phyloP scores from a whole-genome alignment of 2,888 invertebrate species.

The Dolomedes plantarius region DNA sequence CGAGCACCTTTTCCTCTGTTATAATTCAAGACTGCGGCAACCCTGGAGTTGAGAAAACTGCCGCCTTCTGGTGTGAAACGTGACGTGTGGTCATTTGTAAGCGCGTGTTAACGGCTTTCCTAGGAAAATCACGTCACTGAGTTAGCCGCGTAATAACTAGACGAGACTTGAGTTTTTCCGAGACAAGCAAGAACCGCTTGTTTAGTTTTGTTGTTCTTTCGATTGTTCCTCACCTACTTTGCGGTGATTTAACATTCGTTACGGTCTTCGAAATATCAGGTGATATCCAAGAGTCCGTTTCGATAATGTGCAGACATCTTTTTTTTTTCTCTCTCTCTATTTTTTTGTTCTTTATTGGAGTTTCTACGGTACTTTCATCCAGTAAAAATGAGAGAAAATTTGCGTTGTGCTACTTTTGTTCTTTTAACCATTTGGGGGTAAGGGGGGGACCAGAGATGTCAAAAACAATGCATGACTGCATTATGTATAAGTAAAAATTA shows the following conservation, averaged over 20 bases:
- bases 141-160: slow-evolving; percentile 29
- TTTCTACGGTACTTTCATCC: too few species aligned
- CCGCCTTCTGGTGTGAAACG: slow-evolving; percentile 50
- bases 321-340: too few species aligned
- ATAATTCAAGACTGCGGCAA: slow-evolving; percentile 22
- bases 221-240: slow-evolving; percentile 25
- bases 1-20: not conserved
- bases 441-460: too few species aligned
- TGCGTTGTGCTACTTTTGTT: too few species aligned
- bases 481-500: too few species aligned
- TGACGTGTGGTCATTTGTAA: slow-evolving; percentile 59
- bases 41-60: slow-evolving; percentile 44
- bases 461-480: too few species aligned
- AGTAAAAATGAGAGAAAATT: too few species aligned
- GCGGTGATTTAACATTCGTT: slow-evolving; percentile 31
- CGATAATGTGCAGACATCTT: not conserved
- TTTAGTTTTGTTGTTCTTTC: slow-evolving; percentile 5
- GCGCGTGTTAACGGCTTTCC: slow-evolving; percentile 42
- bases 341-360: too few species aligned
- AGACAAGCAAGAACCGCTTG: not conserved
- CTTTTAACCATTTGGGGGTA: too few species aligned
- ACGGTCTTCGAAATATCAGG: not conserved
- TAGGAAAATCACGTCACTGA: slow-evolving; percentile 46
- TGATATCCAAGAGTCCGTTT: slow-evolving; percentile 7
- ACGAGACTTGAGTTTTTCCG: slow-evolving; percentile 22